These are phyloP conservation scores for Orbicella faveolata DNA, from an alignment of 64 coral and sea anemone genomes.

Conservation along the genomic window DNA sequence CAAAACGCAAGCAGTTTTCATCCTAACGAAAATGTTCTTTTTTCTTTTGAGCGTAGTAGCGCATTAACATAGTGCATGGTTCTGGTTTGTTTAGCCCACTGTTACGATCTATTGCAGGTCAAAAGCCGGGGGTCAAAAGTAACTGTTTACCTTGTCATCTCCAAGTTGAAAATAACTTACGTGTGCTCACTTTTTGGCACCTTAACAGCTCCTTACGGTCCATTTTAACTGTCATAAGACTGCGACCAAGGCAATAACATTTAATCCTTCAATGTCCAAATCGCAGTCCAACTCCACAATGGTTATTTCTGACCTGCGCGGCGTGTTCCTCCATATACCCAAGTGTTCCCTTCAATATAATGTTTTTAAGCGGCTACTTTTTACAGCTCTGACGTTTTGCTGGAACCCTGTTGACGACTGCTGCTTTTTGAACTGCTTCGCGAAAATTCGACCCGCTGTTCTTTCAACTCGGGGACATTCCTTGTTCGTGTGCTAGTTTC, in stretches of 20 bases:
- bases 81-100: too few relatives aligned
- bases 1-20: too few relatives aligned
- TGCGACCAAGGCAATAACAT: too few relatives aligned
- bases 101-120: too few relatives aligned
- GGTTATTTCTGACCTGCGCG: neutral
- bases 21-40: too few relatives aligned
- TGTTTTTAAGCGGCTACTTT: neutral
- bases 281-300: neutral
- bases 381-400: conserved; percentile 23
- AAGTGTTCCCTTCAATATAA: neutral
- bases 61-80: too few relatives aligned
- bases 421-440: conserved; percentile 6
- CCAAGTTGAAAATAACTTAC: neutral
- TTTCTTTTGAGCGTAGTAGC: too few relatives aligned
- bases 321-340: neutral
- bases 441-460: conserved; percentile 18
- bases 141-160: neutral
- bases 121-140: neutral
- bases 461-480: conserved; percentile 18
- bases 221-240: neutral
- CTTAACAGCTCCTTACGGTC: neutral
- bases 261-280: neutral
- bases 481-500: conserved; percentile 16
- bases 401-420: neutral
- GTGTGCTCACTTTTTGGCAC: neutral